Base-by-base conservation (phyloP, 2,113 vertebrate genomes). In the Chloropsis cyanopogon region DNA sequence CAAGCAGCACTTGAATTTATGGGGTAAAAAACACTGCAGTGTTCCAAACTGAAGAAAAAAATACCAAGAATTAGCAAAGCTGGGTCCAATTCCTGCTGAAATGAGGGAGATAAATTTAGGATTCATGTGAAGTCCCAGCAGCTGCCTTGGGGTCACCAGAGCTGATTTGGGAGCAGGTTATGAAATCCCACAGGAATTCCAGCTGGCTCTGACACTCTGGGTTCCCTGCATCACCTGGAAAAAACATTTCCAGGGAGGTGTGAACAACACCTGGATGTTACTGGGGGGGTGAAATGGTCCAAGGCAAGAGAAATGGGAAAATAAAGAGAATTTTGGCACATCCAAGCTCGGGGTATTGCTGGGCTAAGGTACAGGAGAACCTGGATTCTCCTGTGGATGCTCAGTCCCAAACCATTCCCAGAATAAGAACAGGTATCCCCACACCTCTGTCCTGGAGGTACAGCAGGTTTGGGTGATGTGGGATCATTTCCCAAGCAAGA, bases 381-480 rank as follows among this genome's bases (percentile, higher is more conserved):
- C 56, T 39, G 68, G 33, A 44, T 23, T 25, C 7, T 12, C 33
- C 23, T 12, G 21, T 2, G 6, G 29, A 12, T n/a, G 20, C 37
- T 57, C 23, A 18, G 7, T 15, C 56, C 50, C 54, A 69, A 7
- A 23, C 35, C 1, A 7, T 11, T 78, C 44, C 47, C 35, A 13
- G 25, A 5, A 25, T 6, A n/a, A 52, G n/a, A 17, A 10, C 12
- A 50, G 52, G 35, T 2, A 13, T 21, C 21, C 50, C 52, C 52
- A 21, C 73, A 10, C 2, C 28, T 49, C 46, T 19, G 3, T 29
- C n/a, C 70, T 3, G 29, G 3, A 17, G 41, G 9, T 4, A 5
- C 0, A 1, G 4, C 31, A 52, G 37, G 17, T 14, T 15, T 7
- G 3, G 14, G n/a, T 13, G 15, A 23, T 0, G 1, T 5, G 24